Conservation (phyloP, 92 coral and sea anemone genomes). For the Epizoanthus illoricatus region DNA sequence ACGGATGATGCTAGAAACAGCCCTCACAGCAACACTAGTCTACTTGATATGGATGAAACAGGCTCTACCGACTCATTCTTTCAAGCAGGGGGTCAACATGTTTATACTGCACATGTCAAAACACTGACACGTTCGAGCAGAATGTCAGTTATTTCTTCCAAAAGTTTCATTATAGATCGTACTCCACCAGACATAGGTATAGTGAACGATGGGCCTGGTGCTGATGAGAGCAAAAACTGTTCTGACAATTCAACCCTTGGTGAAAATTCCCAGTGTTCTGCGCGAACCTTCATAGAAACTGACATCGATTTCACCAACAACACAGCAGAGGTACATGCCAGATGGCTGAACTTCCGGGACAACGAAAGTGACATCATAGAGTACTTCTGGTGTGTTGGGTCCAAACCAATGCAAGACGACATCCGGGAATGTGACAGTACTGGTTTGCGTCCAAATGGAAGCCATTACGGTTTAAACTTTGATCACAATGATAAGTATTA, state of each 20-base stretch:
- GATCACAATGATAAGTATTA: constrained; percentile 73
- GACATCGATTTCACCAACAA: constrained; percentile 82
- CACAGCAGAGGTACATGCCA: constrained; percentile 75
- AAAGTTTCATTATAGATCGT: constrained; percentile 74
- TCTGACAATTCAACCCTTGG: constrained; percentile 79
- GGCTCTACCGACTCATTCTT: too few species aligned
- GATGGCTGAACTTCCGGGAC: constrained; percentile 92
- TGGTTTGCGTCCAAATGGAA: constrained; percentile 75
- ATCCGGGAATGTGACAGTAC: constrained; percentile 84
- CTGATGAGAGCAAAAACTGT: constrained; percentile 67
- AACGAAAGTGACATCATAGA: constrained; percentile 80
- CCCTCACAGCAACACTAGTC: too few species aligned
- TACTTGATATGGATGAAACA: too few species aligned
- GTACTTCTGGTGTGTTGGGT: constrained; percentile 92
- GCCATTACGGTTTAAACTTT: constrained; percentile 68
- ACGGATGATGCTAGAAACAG: too few species aligned
- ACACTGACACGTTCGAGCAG: too few species aligned
- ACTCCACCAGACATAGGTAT: constrained; percentile 73
- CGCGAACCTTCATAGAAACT: constrained; percentile 66
- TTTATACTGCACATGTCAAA: too few species aligned
- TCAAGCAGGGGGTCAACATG: too few species aligned
- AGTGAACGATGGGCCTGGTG: constrained; percentile 70
- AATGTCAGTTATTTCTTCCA: constrained; percentile 19
- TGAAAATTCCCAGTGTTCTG: constrained; percentile 82
- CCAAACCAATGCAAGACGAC: constrained; percentile 75